Evolutionary conservation across 1,140 invertebrate species (phyloP).

Genomic region (Magallana gigas): DNA sequence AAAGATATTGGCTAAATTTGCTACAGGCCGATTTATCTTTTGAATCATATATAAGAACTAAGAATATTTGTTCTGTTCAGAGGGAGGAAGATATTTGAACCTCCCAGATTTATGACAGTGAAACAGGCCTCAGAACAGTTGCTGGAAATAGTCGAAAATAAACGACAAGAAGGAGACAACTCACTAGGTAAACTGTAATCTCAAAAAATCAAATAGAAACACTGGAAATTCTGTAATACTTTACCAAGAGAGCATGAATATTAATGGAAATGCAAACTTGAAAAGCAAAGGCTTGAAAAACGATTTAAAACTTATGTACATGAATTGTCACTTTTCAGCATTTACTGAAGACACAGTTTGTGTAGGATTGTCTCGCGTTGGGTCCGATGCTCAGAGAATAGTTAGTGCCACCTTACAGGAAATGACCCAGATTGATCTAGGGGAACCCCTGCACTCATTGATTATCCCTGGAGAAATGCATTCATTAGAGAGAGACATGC

Average conservation of each 20-base stretch:
- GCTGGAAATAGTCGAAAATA: slow-evolving; percentile 78
- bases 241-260: too few species aligned
- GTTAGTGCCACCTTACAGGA: slow-evolving; percentile 85
- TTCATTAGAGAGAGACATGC: slow-evolving; percentile 94
- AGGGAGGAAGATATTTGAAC: slow-evolving; percentile 94
- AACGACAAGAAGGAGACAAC: slow-evolving; percentile 50
- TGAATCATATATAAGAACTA: neutral
- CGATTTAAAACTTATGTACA: too few species aligned
- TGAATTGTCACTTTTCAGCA: slow-evolving; percentile 58
- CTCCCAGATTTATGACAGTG: slow-evolving; percentile 95
- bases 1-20: neutral
- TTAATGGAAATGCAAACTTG: too few species aligned
- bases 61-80: slow-evolving; percentile 67
- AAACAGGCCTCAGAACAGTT: slow-evolving; percentile 91
- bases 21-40: neutral
- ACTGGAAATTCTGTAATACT: too few species aligned
- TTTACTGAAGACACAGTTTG: slow-evolving; percentile 82
- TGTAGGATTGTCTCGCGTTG: slow-evolving; percentile 94
- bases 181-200: neutral
- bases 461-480: slow-evolving; percentile 92
- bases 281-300: too few species aligned
- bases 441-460: slow-evolving; percentile 94
- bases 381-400: slow-evolving; percentile 91
- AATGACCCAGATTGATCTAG: slow-evolving; percentile 90
- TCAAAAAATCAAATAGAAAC: too few species aligned